Evolutionary conservation across 2,113 vertebrate species (phyloP).

Genomic region (Crotalus horridus): DNA sequence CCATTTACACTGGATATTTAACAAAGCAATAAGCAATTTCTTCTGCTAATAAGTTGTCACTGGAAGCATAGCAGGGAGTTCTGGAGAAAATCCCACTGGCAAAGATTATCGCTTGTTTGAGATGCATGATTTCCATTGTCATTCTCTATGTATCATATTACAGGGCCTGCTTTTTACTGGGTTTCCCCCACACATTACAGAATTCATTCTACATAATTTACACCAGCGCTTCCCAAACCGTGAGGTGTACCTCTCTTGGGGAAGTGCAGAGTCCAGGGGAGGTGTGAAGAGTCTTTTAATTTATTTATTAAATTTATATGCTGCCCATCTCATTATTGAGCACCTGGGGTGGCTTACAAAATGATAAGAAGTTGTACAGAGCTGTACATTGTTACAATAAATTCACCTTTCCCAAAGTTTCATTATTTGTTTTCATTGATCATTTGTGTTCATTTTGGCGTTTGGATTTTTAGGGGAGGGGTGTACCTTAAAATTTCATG

Average conservation of each 20-base stretch:
- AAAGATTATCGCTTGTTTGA: not conserved
- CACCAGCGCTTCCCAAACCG: not conserved
- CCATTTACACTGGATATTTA: not conserved
- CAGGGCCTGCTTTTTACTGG: not conserved
- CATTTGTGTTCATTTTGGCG: too few species aligned
- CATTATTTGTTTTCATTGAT: too few species aligned
- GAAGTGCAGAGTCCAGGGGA: not conserved
- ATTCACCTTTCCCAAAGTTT: too few species aligned
- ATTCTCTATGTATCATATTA: not conserved
- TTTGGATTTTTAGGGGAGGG: too few species aligned
- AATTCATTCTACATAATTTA: not conserved
- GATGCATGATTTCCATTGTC: not conserved
- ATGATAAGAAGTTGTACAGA: not conserved
- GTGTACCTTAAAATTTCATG: too few species aligned
- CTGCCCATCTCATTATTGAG: not conserved
- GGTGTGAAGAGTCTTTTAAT: not conserved
- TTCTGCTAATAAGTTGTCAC: not conserved
- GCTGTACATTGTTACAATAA: too few species aligned
- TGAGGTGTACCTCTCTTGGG: not conserved
- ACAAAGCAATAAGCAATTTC: not conserved
- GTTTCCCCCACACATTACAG: too few species aligned
- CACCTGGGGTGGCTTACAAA: not conserved
- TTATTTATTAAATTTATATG: not conserved
- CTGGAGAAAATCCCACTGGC: not conserved
- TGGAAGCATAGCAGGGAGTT: not conserved